Evolutionary conservation across 2,888 invertebrate genomes (phyloP).

Genomic region (Dysmachus trigonus): DNA sequence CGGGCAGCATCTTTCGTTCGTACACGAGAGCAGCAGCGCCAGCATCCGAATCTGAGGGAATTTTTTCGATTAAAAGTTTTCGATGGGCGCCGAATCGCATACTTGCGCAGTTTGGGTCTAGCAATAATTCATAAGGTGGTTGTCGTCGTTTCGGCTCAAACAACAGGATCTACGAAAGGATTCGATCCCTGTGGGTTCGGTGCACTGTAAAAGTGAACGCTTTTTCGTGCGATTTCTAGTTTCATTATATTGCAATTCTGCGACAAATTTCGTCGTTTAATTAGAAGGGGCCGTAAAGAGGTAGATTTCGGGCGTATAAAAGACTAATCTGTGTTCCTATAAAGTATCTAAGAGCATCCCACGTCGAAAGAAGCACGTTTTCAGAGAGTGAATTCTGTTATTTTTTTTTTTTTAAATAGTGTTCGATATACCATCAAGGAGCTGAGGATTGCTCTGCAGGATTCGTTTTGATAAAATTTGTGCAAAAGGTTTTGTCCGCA

Average conservation of each 20-base stretch:
- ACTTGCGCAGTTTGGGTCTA: slow-evolving; percentile 46
- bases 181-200: not conserved
- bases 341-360: not conserved
- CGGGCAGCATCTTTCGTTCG: not conserved
- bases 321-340: not conserved
- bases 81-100: slow-evolving; percentile 47
- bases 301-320: not conserved
- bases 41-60: not conserved
- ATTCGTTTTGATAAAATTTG: not conserved
- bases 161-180: slow-evolving; percentile 14
- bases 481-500: not conserved
- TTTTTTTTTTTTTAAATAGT: not conserved
- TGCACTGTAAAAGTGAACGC: not conserved
- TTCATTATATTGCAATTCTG: not conserved
- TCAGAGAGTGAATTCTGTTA: not conserved
- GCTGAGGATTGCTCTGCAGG: not conserved
- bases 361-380: not conserved
- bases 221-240: not conserved
- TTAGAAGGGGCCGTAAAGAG: not conserved
- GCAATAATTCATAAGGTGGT: slow-evolving; percentile 47
- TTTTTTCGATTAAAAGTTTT: slow-evolving; percentile 32
- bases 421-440: not conserved
- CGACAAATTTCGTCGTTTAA: not conserved
- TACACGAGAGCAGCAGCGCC: not conserved
- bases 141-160: slow-evolving; percentile 15